phyloP scores from a whole-genome alignment of 2,113 vertebrate genomes.

The Siphamia tubifer region DNA sequence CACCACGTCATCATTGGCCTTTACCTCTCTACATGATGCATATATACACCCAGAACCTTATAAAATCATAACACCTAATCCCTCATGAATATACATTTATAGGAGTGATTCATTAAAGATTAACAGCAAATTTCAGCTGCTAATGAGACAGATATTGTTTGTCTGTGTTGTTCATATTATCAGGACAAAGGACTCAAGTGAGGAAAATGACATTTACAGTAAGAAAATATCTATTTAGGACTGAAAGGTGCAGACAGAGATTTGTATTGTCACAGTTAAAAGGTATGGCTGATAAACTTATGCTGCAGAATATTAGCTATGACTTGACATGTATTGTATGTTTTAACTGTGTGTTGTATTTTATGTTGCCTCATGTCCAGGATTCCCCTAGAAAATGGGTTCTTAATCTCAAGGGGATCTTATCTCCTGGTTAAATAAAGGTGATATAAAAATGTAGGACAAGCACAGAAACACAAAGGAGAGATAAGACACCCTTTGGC shows the following conservation, averaged over 20 bases:
- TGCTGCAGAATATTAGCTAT: not conserved
- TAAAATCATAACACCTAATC: not conserved
- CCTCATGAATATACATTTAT: conserved; percentile 11
- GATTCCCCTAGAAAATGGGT: too few species aligned
- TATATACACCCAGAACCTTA: conserved; percentile 12
- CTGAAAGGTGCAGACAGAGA: too few species aligned
- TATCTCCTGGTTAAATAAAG: too few species aligned
- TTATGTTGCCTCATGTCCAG: too few species aligned
- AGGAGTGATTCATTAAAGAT: not conserved
- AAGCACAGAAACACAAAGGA: not conserved
- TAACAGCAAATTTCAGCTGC: not conserved
- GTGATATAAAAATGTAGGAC: not conserved
- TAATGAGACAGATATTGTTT: not conserved
- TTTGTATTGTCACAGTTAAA: too few species aligned
- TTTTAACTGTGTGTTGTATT: too few species aligned
- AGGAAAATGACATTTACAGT: too few species aligned
- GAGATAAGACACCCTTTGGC: not conserved
- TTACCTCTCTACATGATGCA: conserved; percentile 49
- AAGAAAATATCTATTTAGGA: too few species aligned
- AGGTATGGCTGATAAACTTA: not conserved
- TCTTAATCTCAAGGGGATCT: too few species aligned
- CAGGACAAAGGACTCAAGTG: too few species aligned
- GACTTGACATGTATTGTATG: not conserved
- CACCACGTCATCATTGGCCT: conserved; percentile 66
- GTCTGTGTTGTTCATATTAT: too few species aligned